Conservation (phyloP, 2,797 vertebrate genomes). For the Hemitrygon akajei region DNA sequence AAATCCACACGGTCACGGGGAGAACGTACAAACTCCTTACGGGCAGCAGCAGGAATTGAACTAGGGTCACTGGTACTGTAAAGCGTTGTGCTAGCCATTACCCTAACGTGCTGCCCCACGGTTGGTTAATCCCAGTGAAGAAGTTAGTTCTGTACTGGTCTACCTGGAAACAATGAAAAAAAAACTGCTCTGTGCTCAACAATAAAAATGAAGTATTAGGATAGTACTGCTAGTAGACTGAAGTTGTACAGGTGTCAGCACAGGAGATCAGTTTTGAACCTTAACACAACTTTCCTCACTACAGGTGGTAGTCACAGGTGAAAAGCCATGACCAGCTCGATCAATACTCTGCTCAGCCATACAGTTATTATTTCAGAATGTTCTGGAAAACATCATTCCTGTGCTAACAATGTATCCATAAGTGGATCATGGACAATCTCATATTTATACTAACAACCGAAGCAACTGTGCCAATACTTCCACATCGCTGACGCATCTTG, state of each 20-base stretch:
- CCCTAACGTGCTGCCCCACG: too few relatives aligned
- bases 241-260: not conserved
- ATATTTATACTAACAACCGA: not conserved
- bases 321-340: not conserved
- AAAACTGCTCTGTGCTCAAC: not conserved
- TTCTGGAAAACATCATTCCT: not conserved
- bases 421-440: not conserved
- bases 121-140: not conserved
- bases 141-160: not conserved
- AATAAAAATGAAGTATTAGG: not conserved
- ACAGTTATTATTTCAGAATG: not conserved
- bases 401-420: not conserved
- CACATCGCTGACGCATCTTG: not conserved
- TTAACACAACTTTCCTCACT: not conserved
- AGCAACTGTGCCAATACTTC: not conserved
- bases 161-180: not conserved
- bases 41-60: too few relatives aligned
- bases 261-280: not conserved
- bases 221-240: not conserved
- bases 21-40: too few relatives aligned
- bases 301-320: not conserved
- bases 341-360: not conserved
- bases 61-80: too few relatives aligned
- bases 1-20: too few relatives aligned
- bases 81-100: too few relatives aligned